phyloP scores from a whole-genome alignment of 2,113 vertebrate species.

The Hoplias malabaricus region DNA sequence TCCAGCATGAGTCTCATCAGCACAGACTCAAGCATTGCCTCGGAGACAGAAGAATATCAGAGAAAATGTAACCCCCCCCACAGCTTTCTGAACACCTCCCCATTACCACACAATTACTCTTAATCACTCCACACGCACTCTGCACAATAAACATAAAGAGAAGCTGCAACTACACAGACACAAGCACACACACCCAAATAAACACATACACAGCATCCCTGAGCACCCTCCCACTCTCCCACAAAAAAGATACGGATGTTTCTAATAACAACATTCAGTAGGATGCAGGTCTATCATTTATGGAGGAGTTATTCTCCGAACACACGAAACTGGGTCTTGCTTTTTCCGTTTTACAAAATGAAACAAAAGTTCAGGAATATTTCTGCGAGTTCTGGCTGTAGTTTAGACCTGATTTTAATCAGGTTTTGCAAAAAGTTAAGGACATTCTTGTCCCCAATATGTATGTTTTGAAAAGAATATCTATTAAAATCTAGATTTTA shows the following conservation, averaged over 20 bases:
- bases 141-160: background rate
- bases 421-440: too few relatives aligned
- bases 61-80: background rate
- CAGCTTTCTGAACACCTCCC: background rate
- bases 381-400: too few relatives aligned
- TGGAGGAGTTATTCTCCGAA: too few relatives aligned
- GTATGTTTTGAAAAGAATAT: too few relatives aligned
- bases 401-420: too few relatives aligned
- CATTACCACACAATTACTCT: background rate
- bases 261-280: background rate
- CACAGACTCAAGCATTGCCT: background rate
- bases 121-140: background rate
- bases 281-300: too few relatives aligned
- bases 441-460: too few relatives aligned
- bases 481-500: too few relatives aligned
- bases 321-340: too few relatives aligned
- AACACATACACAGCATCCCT: background rate
- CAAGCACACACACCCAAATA: background rate
- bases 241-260: too few relatives aligned
- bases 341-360: too few relatives aligned
- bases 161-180: background rate
- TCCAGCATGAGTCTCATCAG: background rate
- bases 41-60: background rate
- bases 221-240: background rate
- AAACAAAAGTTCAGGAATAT: too few relatives aligned